Base-by-base conservation (phyloP, 1,140 invertebrate species). In the Sarcophaga bullata region DNA sequence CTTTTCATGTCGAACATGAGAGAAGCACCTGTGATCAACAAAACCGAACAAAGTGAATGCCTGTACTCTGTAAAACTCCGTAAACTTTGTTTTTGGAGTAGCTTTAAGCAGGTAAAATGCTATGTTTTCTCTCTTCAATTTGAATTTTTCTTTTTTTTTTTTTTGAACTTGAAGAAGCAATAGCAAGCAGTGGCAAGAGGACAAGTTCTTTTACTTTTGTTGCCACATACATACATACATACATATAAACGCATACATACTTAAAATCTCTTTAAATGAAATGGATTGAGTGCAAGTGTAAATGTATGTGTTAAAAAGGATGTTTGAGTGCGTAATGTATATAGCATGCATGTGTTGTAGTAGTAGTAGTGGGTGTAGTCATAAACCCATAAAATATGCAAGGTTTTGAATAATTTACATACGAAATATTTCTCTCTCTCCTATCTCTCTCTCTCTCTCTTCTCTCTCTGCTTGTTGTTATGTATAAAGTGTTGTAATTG, bases 321-420 rank as follows among this genome's bases (percentile, higher is more conserved):
- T 37, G 4, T 37, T 37, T 37, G 25, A 37, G 25, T 37, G 4
- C 4, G 25, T n/a, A n/a, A n/a, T n/a, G n/a, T n/a, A n/a, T n/a
- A n/a, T n/a, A n/a, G n/a, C n/a, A n/a, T n/a, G n/a, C n/a, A n/a
- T n/a, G n/a, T n/a, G 25, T 37, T 37, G 25, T 4, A 2, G 25
- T 37, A 37, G 25, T 4, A 4, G 25, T 37, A 37, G 25, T 37
- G 4, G 25, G 25, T 37, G 62, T 25, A 68, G 62, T 68, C 62
- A 68, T 68, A 68, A 25, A 68, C 62, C 19, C 62, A 68, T 68
- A 25, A 58, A 68, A 68, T 68, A 68, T 68, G 62, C 62, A 68
- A 68, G 62, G 62, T 68, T 68, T 68, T 68, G 62, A 68, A 68
- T 68, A 68, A 58, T 68, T 68, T 68, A 25, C 62, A 68, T 68